These are phyloP conservation scores for Sycophila texana DNA, from an alignment of 2,888 invertebrate species.

Conservation along the genomic window DNA sequence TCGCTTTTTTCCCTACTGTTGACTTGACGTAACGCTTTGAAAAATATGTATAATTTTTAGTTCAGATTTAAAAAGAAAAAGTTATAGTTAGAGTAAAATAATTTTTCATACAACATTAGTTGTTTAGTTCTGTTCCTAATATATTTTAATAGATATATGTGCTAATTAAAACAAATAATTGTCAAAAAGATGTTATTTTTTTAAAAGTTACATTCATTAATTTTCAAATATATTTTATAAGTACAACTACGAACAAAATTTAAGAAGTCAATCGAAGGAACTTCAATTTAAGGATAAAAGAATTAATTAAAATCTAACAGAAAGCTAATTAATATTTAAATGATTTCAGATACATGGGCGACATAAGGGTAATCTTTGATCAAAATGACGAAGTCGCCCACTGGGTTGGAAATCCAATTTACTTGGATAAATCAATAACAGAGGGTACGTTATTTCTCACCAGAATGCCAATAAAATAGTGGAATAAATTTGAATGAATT, in stretches of 20 bases:
- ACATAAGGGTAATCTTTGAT: conserved; percentile 84
- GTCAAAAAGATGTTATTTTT: neutral
- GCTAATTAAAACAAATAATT: too few species aligned
- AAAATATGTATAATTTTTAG: too few species aligned
- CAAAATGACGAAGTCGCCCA: conserved; percentile 80
- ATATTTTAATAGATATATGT: too few species aligned
- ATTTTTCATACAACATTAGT: too few species aligned
- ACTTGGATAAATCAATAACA: conserved; percentile 79
- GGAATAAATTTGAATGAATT: too few species aligned
- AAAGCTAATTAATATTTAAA: neutral
- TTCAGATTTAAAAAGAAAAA: too few species aligned
- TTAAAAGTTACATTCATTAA: neutral
- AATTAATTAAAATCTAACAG: neutral
- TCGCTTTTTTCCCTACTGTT: too few species aligned
- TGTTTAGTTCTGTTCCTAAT: too few species aligned
- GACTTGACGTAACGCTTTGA: too few species aligned
- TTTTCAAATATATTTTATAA: neutral
- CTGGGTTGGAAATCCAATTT: conserved; percentile 86
- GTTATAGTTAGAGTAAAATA: too few species aligned
- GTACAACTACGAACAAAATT: too few species aligned
- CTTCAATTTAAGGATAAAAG: neutral
- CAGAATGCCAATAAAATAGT: conserved; percentile 57
- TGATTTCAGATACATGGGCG: conserved; percentile 83
- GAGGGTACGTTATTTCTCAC: conserved; percentile 77
- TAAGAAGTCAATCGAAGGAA: neutral